Base-by-base conservation (phyloP, 1,140 invertebrate genomes). In the Drosophila sturtevanti region DNA sequence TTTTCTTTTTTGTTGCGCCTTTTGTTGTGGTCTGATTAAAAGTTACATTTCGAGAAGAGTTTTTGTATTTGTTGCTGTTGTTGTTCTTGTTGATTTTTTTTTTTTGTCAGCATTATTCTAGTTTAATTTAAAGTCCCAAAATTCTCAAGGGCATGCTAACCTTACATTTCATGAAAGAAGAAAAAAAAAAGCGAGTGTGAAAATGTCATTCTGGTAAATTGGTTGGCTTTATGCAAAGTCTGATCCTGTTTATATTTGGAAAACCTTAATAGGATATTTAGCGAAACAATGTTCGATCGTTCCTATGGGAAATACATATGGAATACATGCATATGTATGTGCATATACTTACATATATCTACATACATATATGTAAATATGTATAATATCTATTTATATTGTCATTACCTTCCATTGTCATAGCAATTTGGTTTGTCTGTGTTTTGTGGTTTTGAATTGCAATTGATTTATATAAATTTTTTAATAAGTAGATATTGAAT, bases 11-110 rank as follows among this genome's bases (percentile, higher is more conserved):
- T 81, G 81, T 73, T 27, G 51, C 52, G 61, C 38, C 65, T 73
- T 82, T 81, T 81, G 73, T 77, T 77, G 58, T 81, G 79, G 71
- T 76, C 80, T 82, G 80, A 84, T 82, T 82, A 82, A 82, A 82
- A 72, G 68, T 63, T 60, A 72, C 62, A 44, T 78, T 69, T 66
- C 51, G 68, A 77, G 54, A 48, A 72, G 54, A 38, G 56, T 66
- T 76, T 27, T 52, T 68, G 11, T 31, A 31, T 4, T 6, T 31
- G 5, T 31, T 31, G 2, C 6, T 0, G 5, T 31, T 31, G 4
- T 18, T 54, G 18, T 67, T 74, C 34, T 14, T 60, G 44, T 24
- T 18, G 18, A 35, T 21, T 16, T 61, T 35, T 10, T 21, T 37
- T 21, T 16, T 61, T 35, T 10, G 27, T 37, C 63, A 35, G 44